Conservation (phyloP, 2,888 invertebrate genomes). For the Corythucha ciliata region DNA sequence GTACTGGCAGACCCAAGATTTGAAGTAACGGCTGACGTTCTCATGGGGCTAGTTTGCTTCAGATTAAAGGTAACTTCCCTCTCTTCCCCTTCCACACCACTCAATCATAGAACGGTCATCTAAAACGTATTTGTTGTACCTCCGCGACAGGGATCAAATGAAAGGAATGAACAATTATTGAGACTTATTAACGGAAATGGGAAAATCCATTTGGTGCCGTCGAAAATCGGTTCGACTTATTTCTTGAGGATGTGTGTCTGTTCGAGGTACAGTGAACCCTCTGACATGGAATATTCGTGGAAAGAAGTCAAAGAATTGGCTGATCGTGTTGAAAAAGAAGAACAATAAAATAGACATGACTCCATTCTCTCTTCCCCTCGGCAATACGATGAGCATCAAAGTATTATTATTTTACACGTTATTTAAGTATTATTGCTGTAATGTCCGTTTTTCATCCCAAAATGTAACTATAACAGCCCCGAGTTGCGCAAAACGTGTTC, state of each 20-base stretch:
- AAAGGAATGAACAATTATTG: conserved; percentile 67
- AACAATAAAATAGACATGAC: too few relatives aligned
- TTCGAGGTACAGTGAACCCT: conserved; percentile 68
- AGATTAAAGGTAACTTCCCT: conserved; percentile 57
- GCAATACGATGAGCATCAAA: too few relatives aligned
- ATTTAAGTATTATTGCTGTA: too few relatives aligned
- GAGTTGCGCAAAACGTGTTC: too few relatives aligned
- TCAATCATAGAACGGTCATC: neutral
- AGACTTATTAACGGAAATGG: conserved; percentile 81
- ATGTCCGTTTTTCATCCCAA: too few relatives aligned
- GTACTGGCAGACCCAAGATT: conserved; percentile 71
- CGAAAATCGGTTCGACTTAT: conserved; percentile 71
- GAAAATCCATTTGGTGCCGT: conserved; percentile 85
- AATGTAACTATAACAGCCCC: too few relatives aligned
- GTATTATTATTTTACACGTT: too few relatives aligned
- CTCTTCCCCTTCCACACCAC: conserved; percentile 2
- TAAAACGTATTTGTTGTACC: neutral
- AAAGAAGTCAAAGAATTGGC: conserved; percentile 59
- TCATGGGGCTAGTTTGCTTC: conserved; percentile 95
- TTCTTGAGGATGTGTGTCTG: conserved; percentile 86
- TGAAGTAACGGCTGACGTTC: conserved; percentile 78
- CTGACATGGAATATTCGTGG: conserved; percentile 80
- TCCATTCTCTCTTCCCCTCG: too few relatives aligned
- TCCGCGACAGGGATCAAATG: conserved; percentile 56
- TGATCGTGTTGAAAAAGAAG: conserved; percentile 14